Evolutionary conservation across 2,888 invertebrate genomes (phyloP).

Genomic region (Meandrusa payeni): DNA sequence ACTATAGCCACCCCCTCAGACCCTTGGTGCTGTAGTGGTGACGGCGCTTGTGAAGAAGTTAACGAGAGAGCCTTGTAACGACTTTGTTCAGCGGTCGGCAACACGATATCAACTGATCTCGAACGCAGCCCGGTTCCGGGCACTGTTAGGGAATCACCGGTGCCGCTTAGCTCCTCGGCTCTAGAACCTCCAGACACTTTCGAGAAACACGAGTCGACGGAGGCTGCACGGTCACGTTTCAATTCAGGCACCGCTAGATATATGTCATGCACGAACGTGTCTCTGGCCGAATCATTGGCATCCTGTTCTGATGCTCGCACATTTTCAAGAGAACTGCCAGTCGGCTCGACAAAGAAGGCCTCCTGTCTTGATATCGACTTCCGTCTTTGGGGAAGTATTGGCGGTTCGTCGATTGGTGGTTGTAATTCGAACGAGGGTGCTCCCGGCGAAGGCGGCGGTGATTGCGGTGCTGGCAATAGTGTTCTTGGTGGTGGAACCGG

Average conservation of each 20-base stretch:
- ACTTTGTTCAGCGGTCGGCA: conserved; percentile 92
- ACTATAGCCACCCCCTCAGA: conserved; percentile 42
- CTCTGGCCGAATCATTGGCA: conserved; percentile 52
- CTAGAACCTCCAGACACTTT: conserved; percentile 87
- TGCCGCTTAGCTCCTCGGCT: conserved; percentile 85
- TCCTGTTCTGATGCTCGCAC: conserved; percentile 79
- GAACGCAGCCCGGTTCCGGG: conserved; percentile 88
- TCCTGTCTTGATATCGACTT: conserved; percentile 91
- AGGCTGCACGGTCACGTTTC: conserved; percentile 91
- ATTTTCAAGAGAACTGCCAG: conserved; percentile 86
- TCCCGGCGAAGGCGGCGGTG: conserved; percentile 76
- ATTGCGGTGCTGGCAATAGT: conserved; percentile 56
- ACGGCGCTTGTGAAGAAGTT: conserved; percentile 74
- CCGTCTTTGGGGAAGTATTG: conserved; percentile 77
- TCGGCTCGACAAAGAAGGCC: conserved; percentile 89
- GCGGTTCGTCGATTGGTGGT: conserved; percentile 71
- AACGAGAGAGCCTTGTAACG: conserved; percentile 91
- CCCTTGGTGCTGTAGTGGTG: conserved; percentile 41
- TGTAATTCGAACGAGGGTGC: conserved; percentile 81
- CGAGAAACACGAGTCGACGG: conserved; percentile 93
- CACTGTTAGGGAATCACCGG: conserved; percentile 83
- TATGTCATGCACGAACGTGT: conserved; percentile 83
- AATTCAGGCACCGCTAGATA: conserved; percentile 91
- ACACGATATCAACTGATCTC: conserved; percentile 92
- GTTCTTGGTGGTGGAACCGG: conserved; percentile 65